phyloP scores from a whole-genome alignment of 2,888 invertebrate genomes.

The Drosophila anceps region DNA sequence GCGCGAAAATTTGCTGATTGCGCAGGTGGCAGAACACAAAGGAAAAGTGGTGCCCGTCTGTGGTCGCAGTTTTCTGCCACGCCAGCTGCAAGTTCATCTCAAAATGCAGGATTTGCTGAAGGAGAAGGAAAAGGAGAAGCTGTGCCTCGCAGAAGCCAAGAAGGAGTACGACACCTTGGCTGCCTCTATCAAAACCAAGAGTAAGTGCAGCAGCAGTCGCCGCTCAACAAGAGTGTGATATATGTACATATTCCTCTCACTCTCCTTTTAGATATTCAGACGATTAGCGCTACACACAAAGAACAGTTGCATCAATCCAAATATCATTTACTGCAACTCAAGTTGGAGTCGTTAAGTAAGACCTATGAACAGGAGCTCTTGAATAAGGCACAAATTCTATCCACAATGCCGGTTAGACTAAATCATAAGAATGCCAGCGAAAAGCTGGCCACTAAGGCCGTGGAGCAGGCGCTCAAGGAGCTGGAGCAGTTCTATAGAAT shows the following conservation, averaged over 20 bases:
- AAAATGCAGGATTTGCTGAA: constrained; percentile 78
- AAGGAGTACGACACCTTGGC: constrained; percentile 74
- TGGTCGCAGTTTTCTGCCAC: constrained; percentile 77
- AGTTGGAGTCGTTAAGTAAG: constrained; percentile 67
- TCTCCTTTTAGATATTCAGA: constrained; percentile 76
- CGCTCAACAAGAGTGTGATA: background rate
- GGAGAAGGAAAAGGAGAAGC: constrained; percentile 57
- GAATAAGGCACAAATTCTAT: constrained; percentile 66
- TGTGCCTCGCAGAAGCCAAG: constrained; percentile 58
- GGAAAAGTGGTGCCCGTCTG: constrained; percentile 76
- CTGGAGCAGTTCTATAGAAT: constrained; percentile 79
- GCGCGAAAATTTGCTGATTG: constrained; percentile 82
- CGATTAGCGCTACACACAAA: constrained; percentile 73
- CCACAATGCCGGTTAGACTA: constrained; percentile 81
- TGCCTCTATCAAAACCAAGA: constrained; percentile 78
- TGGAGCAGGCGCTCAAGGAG: constrained; percentile 76
- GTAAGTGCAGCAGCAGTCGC: constrained; percentile 55
- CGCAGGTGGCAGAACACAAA: constrained; percentile 75
- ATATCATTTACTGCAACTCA: constrained; percentile 76
- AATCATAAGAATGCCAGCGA: constrained; percentile 79
- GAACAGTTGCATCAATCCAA: constrained; percentile 64
- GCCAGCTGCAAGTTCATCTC: constrained; percentile 78
- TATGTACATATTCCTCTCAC: background rate
- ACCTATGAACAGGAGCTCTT: constrained; percentile 68
- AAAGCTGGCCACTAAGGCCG: constrained; percentile 65